Evolutionary conservation across 2,888 invertebrate species (phyloP).

Genomic region (Tipula vernalis): DNA sequence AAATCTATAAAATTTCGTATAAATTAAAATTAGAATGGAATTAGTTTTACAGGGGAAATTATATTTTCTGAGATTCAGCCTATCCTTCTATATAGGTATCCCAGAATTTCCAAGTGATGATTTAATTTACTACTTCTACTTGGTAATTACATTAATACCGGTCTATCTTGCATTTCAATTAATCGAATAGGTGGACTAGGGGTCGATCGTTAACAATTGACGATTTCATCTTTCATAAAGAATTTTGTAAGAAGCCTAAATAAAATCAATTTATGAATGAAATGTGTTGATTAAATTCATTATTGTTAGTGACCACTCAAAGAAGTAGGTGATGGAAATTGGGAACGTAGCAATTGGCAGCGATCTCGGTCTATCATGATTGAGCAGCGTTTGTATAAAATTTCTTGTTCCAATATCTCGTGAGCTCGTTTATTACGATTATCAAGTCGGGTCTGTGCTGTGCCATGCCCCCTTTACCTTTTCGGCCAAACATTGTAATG

Average conservation of each 20-base stretch:
- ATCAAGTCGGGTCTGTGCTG: conserved; percentile 38
- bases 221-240: conserved; percentile 11
- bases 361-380: conserved; percentile 49
- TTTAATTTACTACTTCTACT: conserved; percentile 33
- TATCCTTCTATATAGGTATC: too few species aligned
- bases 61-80: too few species aligned
- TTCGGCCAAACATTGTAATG: conserved; percentile 59
- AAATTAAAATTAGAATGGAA: too few species aligned
- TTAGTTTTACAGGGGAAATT: too few species aligned
- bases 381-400: conserved; percentile 50
- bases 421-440: too few species aligned
- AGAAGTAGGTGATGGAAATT: conserved; percentile 49
- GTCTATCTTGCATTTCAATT: conserved; percentile 36
- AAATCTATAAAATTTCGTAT: too few species aligned
- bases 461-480: conserved; percentile 62
- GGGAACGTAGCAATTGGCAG: conserved; percentile 45
- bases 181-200: conserved; percentile 36
- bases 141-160: conserved; percentile 32
- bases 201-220: conserved; percentile 36
- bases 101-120: conserved; percentile 21
- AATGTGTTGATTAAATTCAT: background rate
- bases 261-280: background rate
- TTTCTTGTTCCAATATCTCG: conserved; percentile 49
- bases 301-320: conserved; percentile 37
- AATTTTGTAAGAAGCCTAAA: background rate